Percentiles rank a stretch among this genome's conserved stretches.
phyloP scores from a whole-genome alignment of 2,888 invertebrate species.

The Apomyelois bistriatella region DNA sequence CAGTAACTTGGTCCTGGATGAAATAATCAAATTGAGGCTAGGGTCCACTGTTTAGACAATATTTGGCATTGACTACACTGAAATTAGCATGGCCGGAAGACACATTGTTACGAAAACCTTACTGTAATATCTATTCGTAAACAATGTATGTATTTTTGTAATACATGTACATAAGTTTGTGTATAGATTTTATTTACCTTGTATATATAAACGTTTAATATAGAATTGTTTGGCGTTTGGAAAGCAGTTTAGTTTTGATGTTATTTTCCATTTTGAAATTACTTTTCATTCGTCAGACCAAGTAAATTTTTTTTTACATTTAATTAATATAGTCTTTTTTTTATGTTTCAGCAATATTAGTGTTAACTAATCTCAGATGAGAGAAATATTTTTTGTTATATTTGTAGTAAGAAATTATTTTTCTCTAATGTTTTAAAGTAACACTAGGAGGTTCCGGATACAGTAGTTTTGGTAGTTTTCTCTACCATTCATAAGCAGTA shows the following conservation, averaged over 20 bases:
- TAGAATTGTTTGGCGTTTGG: constrained; percentile 8
- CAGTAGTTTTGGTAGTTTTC: background rate
- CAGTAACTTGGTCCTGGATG: too few relatives aligned
- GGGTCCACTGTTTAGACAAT: too few relatives aligned
- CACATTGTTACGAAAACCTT: background rate
- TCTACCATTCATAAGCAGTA: background rate
- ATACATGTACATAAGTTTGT: constrained; percentile 63
- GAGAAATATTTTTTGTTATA: constrained; percentile 11
- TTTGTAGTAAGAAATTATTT: constrained; percentile 7
- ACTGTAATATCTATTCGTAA: background rate
- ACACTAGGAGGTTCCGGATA: constrained; percentile 10
- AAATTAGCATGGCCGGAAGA: background rate
- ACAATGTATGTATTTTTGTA: constrained; percentile 37
- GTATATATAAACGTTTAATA: constrained; percentile 26
- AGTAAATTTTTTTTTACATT: background rate
- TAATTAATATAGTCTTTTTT: constrained; percentile 15
- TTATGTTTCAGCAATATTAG: constrained; percentile 25
- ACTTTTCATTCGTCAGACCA: constrained; percentile 4
- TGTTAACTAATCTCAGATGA: constrained; percentile 21
- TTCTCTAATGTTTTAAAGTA: constrained; percentile 18
- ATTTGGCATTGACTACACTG: background rate
- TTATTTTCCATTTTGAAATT: constrained; percentile 11
- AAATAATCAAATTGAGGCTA: too few relatives aligned
- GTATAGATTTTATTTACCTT: constrained; percentile 35
- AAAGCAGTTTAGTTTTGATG: constrained; percentile 11